Evolutionary conservation across 2,797 vertebrate species (phyloP).

Genomic region (Sandelia bainsii): DNA sequence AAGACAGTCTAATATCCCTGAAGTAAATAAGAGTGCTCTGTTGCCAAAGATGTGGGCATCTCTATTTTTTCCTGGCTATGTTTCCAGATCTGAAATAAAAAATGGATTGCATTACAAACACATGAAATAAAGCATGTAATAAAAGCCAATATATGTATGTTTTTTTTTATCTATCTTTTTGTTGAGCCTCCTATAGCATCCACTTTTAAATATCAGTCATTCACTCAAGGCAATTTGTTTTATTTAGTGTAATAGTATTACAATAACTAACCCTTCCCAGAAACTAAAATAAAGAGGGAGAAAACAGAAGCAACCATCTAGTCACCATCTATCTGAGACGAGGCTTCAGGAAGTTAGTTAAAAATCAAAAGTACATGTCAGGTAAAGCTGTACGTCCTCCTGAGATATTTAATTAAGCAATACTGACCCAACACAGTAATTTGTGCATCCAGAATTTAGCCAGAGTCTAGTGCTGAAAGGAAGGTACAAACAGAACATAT

Average conservation of each 20-base stretch:
- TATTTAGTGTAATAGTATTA: no score
- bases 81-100: slow-evolving; percentile 33
- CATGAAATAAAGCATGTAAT: not conserved
- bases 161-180: not conserved
- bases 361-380: not conserved
- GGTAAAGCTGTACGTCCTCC: not conserved
- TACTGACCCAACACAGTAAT: not conserved
- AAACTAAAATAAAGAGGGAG: not conserved
- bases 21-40: not conserved
- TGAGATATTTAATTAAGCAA: slow-evolving; percentile 10
- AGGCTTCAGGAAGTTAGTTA: not conserved
- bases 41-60: slow-evolving; percentile 33
- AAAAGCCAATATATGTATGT: no score
- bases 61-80: not conserved
- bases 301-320: not conserved
- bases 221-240: not conserved
- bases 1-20: not conserved
- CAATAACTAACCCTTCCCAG: not conserved
- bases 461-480: not conserved
- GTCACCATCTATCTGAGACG: not conserved
- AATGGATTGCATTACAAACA: not conserved
- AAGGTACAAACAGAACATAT: not conserved
- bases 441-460: not conserved
- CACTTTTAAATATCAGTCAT: not conserved
- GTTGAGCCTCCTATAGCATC: not conserved